A percentile compares a stretch with the other conserved stretches of the same genome.
Conservation (phyloP, 2,113 vertebrate species). For the Rallus limicola region DNA sequence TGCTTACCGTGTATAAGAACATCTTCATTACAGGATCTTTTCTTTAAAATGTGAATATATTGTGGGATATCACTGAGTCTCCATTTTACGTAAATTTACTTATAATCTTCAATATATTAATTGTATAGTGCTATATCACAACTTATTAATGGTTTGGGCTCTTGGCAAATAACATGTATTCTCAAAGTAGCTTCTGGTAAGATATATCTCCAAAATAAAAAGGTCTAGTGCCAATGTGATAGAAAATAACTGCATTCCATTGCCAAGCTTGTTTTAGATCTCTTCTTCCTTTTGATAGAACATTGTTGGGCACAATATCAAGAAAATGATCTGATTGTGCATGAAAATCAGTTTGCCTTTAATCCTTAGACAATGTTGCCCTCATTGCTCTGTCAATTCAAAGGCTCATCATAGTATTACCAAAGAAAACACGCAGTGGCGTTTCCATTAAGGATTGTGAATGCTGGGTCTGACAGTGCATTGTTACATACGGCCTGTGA, state of each 20-base stretch:
- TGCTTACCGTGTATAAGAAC: neutral
- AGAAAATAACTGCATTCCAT: slow-evolving; percentile 14
- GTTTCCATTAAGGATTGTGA: neutral
- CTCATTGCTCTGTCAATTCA: slow-evolving; percentile 22
- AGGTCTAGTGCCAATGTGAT: neutral
- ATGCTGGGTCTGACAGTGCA: neutral
- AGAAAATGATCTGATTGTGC: slow-evolving; percentile 33
- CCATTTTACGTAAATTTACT: neutral
- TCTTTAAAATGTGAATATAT: neutral
- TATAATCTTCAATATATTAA: neutral
- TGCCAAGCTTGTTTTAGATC: slow-evolving; percentile 44
- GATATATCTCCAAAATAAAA: neutral
- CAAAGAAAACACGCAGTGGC: neutral
- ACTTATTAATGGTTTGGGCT: neutral
- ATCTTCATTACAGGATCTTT: neutral
- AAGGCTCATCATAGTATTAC: neutral
- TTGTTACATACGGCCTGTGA: neutral
- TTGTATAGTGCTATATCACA: neutral
- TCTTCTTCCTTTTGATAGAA: slow-evolving; percentile 50
- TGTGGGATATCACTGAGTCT: neutral
- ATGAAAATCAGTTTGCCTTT: slow-evolving; percentile 52
- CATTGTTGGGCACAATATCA: slow-evolving; percentile 1
- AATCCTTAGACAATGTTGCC: slow-evolving; percentile 2
- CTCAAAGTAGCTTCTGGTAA: neutral
- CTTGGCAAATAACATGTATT: neutral